These are phyloP conservation scores for Pangasius djambal DNA, from an alignment of 2,797 vertebrate species.

Conservation along the genomic window DNA sequence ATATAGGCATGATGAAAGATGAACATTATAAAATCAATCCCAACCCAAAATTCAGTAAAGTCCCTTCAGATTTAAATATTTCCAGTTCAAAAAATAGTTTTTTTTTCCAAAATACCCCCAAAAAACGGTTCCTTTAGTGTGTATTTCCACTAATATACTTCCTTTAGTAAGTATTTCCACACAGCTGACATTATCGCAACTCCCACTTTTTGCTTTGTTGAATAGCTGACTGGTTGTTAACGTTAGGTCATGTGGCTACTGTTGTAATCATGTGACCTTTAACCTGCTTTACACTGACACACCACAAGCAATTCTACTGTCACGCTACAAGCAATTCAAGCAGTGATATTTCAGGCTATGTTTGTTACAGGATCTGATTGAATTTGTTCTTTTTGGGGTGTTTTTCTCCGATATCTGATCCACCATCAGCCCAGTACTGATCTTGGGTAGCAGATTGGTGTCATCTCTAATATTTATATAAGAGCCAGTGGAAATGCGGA, in stretches of 20 bases:
- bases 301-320: neutral
- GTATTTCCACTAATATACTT: too few relatives aligned
- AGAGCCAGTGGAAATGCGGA: conserved; percentile 11
- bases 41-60: neutral
- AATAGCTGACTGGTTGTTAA: neutral
- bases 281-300: neutral
- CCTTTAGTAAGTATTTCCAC: neutral
- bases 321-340: neutral
- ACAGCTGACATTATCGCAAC: too few relatives aligned
- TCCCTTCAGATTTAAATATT: neutral
- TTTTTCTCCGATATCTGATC: neutral
- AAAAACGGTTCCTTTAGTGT: neutral
- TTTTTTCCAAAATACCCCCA: too few relatives aligned
- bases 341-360: neutral
- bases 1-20: neutral
- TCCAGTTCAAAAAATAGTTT: neutral
- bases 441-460: neutral
- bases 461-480: conserved; percentile 16
- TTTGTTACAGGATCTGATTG: neutral
- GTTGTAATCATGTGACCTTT: conserved; percentile 5
- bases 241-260: neutral
- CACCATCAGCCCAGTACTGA: neutral
- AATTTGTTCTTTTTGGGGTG: neutral
- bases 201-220: neutral
- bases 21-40: neutral